Evolutionary conservation across 2,888 invertebrate species (phyloP).

Genomic region (Drosophila tripunctata): DNA sequence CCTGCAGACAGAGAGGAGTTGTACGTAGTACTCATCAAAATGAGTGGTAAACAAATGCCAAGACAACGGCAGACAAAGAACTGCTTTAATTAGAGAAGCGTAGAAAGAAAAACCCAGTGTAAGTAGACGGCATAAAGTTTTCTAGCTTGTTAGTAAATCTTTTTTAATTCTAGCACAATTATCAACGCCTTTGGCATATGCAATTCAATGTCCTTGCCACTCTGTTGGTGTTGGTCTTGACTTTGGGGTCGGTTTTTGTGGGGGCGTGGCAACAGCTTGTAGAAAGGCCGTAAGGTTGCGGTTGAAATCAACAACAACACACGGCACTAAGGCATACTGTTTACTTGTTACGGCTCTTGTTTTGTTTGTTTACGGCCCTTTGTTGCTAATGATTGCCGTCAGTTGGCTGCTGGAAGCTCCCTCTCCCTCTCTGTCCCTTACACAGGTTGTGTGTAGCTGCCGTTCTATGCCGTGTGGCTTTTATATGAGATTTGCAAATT

Average conservation of each 20-base stretch:
- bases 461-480: constrained; percentile 61
- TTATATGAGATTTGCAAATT: constrained; percentile 74
- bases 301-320: constrained; percentile 34
- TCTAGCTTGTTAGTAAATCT: constrained; percentile 45
- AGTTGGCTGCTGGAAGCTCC: constrained; percentile 23
- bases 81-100: constrained; percentile 48
- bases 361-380: constrained; percentile 63
- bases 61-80: constrained; percentile 8
- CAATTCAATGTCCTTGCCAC: constrained; percentile 50
- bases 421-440: not conserved
- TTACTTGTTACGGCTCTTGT: constrained; percentile 41
- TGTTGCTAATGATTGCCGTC: constrained; percentile 69
- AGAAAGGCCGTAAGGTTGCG: constrained; percentile 34
- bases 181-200: constrained; percentile 65
- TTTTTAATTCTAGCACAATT: constrained; percentile 69
- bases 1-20: constrained; percentile 47
- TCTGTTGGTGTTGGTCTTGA: not conserved
- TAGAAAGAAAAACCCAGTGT: constrained; percentile 5
- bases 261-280: constrained; percentile 51
- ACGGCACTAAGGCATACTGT: constrained; percentile 10
- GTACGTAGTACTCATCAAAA: constrained; percentile 33
- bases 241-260: not conserved
- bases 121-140: not conserved
- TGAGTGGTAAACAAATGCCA: constrained; percentile 37
- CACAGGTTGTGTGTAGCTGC: constrained; percentile 32